Evolutionary conservation across 2,797 vertebrate species (phyloP).

Genomic region (Limosa lapponica): DNA sequence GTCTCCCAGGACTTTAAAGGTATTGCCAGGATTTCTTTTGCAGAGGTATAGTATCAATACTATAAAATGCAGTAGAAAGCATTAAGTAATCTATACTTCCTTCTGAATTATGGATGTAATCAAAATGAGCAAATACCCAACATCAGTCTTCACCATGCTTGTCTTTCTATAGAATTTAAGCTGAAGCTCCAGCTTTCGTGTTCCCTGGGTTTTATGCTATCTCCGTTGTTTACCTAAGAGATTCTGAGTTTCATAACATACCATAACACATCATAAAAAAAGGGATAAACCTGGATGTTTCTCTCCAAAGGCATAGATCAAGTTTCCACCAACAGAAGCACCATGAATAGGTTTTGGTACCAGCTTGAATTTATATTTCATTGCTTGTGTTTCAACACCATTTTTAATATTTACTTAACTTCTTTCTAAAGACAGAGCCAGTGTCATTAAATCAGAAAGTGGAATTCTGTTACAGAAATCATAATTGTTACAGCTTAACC

Average conservation of each 20-base stretch:
- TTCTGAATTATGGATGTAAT: constrained; percentile 77
- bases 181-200: constrained; percentile 17
- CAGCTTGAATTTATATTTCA: background rate
- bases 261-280: constrained; percentile 12
- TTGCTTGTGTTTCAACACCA: background rate
- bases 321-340: background rate
- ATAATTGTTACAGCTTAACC: constrained; percentile 13
- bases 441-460: constrained; percentile 8
- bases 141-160: constrained; percentile 50
- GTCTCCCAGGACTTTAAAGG: constrained; percentile 49
- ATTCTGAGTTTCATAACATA: constrained; percentile 14
- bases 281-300: background rate
- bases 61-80: constrained; percentile 47
- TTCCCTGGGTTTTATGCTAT: background rate
- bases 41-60: constrained; percentile 17
- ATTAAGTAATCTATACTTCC: constrained; percentile 66
- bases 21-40: constrained; percentile 42
- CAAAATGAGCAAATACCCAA: constrained; percentile 58
- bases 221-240: constrained; percentile 50
- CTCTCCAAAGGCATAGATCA: background rate
- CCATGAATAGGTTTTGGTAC: background rate
- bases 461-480: constrained; percentile 16
- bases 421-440: background rate
- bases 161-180: constrained; percentile 5
- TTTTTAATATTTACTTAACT: constrained; percentile 13